Percentiles rank a stretch among this genome's conserved stretches.
These are phyloP conservation scores for Ginglymostoma cirratum DNA, from an alignment of 2,113 vertebrate genomes.

Conservation along the genomic window DNA sequence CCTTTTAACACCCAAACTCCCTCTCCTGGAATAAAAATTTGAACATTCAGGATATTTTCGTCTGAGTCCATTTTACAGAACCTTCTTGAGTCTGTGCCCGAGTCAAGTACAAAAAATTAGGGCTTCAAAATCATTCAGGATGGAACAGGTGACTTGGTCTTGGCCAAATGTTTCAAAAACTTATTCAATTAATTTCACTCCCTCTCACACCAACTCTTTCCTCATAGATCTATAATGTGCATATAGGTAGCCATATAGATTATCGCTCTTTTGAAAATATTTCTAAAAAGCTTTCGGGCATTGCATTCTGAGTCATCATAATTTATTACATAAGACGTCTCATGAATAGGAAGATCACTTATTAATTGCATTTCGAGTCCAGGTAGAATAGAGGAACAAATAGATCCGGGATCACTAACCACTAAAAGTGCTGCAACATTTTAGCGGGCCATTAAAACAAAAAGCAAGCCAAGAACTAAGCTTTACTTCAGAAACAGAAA, in stretches of 20 bases:
- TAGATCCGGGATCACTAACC: neutral
- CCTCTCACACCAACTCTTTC: no score
- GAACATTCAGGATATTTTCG: no score
- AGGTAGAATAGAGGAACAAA: neutral
- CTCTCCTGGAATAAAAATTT: no score
- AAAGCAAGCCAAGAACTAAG: neutral
- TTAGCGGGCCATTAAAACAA: neutral
- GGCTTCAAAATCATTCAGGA: neutral
- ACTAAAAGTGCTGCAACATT: neutral
- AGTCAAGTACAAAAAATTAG: no score
- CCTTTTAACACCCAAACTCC: no score
- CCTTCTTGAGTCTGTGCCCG: no score
- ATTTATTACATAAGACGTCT: neutral
- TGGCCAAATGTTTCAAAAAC: neutral
- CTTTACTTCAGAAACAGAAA: neutral
- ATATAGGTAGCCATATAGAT: neutral
- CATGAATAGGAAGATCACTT: neutral
- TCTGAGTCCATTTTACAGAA: no score
- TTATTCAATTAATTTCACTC: neutral
- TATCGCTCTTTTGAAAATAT: neutral
- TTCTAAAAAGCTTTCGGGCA: neutral
- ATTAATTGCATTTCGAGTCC: neutral
- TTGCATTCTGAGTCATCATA: neutral
- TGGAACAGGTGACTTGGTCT: neutral
- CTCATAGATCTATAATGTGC: neutral